These are phyloP conservation scores for Sinonovacula constricta DNA, from an alignment of 1,140 invertebrate genomes.

Conservation along the genomic window DNA sequence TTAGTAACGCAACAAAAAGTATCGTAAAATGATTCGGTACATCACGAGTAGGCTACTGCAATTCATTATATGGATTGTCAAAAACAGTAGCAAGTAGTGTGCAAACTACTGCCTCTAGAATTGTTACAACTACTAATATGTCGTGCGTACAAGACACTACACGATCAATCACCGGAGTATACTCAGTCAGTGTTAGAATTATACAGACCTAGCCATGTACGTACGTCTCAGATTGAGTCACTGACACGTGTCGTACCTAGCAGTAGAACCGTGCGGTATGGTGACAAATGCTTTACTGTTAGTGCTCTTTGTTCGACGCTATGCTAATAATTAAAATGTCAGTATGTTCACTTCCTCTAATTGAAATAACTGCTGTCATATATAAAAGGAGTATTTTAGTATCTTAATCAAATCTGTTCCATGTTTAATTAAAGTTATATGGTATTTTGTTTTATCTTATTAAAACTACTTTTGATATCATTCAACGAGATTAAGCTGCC, in stretches of 20 bases:
- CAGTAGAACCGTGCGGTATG: background rate
- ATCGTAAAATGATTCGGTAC: background rate
- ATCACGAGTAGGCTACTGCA: background rate
- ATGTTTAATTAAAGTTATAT: too few species aligned
- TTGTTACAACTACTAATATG: background rate
- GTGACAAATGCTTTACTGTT: background rate
- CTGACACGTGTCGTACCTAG: background rate
- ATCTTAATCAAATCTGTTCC: background rate
- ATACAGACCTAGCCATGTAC: background rate
- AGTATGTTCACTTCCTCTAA: background rate
- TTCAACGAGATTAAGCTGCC: too few species aligned
- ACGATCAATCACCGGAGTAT: background rate
- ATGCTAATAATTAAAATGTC: background rate
- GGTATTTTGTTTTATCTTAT: too few species aligned
- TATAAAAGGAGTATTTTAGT: background rate
- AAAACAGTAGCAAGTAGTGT: background rate
- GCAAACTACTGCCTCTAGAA: background rate
- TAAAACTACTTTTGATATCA: too few species aligned
- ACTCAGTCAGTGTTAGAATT: background rate
- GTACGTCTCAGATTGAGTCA: background rate
- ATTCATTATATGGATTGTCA: background rate
- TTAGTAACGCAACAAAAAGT: background rate
- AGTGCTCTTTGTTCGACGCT: background rate
- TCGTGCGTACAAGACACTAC: background rate
- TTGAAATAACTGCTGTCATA: background rate